Percentiles rank a stretch among this genome's conserved stretches.
These are phyloP conservation scores for Phalloptychus januarius DNA, from an alignment of 2,797 vertebrate genomes.

Conservation along the genomic window DNA sequence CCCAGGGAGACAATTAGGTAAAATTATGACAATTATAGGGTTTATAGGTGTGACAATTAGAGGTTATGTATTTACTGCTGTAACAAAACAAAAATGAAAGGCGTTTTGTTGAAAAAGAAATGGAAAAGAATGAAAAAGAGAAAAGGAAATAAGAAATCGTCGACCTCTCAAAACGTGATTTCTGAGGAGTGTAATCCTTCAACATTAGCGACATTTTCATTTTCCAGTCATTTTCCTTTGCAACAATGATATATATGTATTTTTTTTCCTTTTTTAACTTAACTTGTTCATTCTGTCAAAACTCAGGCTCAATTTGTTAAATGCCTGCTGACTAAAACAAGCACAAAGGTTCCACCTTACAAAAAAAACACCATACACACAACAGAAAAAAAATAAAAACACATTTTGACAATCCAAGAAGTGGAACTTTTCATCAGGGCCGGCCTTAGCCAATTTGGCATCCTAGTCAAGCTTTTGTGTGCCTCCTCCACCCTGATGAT, in stretches of 20 bases:
- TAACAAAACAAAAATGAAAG: slow-evolving; percentile 20
- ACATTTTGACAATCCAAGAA: neutral
- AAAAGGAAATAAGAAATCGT: neutral
- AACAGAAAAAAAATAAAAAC: too few relatives aligned
- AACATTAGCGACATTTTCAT: neutral
- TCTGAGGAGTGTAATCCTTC: neutral
- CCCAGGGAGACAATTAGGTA: slow-evolving; percentile 63
- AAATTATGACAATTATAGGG: slow-evolving; percentile 76
- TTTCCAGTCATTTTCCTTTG: neutral
- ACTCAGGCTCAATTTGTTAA: too few relatives aligned
- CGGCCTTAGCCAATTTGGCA: too few relatives aligned
- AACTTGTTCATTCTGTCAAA: too few relatives aligned
- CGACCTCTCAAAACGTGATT: neutral
- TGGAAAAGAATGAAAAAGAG: neutral
- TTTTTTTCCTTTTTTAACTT: too few relatives aligned
- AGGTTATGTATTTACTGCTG: slow-evolving; percentile 37
- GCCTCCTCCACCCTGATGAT: too few relatives aligned
- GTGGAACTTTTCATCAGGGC: too few relatives aligned
- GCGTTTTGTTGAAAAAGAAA: neutral
- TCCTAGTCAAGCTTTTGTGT: too few relatives aligned
- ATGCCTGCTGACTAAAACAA: too few relatives aligned
- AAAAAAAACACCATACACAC: neutral
- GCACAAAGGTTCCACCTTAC: neutral
- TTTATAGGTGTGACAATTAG: too few relatives aligned
- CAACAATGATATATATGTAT: neutral